A percentile compares a stretch with the other conserved stretches of the same genome.
Conservation (phyloP, 2,797 vertebrate genomes). For the Pitangus sulphuratus region DNA sequence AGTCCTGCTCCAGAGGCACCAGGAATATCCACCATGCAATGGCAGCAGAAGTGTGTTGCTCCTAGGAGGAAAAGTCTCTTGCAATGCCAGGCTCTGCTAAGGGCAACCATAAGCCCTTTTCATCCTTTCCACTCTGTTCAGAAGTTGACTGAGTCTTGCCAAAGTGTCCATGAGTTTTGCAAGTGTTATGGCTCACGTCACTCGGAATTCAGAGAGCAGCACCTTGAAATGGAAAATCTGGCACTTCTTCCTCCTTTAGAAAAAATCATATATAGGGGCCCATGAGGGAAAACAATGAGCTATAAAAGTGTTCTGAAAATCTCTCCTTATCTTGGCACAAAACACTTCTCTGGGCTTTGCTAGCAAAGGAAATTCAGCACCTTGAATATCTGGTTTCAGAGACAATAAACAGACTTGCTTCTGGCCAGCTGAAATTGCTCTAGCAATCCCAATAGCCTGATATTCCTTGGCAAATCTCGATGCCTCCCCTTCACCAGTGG, state of each 20-base stretch:
- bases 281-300: neutral
- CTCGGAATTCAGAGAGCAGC: neutral
- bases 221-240: conserved; percentile 17
- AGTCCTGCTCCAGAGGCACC: neutral
- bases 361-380: conserved; percentile 8
- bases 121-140: neutral
- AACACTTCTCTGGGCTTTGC: neutral
- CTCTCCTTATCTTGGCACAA: conserved; percentile 18
- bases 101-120: neutral
- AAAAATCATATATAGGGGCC: neutral
- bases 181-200: neutral
- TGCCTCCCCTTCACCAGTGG: fast-evolving
- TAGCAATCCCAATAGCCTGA: neutral
- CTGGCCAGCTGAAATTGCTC: conserved; percentile 28
- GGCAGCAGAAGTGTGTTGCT: neutral
- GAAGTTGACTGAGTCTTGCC: neutral
- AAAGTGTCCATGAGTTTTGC: neutral
- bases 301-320: neutral
- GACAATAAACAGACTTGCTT: conserved; percentile 16
- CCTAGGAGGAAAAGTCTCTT: neutral
- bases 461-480: neutral
- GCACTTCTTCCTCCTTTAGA: neutral
- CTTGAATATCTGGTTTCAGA: neutral
- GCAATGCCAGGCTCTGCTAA: neutral
- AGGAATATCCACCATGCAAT: neutral